Percentiles rank a stretch among this genome's conserved stretches.
These are phyloP conservation scores for Tenualosa ilisha DNA, from an alignment of 2,797 vertebrate species.

Conservation along the genomic window DNA sequence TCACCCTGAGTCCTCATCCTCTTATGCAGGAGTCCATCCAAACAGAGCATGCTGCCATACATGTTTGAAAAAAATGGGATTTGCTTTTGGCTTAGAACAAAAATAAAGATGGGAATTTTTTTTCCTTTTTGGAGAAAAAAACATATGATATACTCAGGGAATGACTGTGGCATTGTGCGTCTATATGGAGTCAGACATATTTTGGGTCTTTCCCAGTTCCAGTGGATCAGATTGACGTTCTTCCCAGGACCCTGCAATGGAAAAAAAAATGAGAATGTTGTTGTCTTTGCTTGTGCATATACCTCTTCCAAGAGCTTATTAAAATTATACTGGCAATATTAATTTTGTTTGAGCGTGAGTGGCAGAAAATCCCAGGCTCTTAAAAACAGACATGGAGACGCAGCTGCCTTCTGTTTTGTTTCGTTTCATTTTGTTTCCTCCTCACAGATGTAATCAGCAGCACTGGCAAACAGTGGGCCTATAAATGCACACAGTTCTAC, in stretches of 20 bases:
- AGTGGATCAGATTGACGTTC: not conserved
- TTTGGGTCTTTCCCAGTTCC: not conserved
- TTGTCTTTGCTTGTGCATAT: not conserved
- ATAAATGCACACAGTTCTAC: not conserved
- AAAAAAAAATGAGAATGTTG: not conserved
- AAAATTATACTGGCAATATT: not conserved
- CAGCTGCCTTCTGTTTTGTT: not conserved
- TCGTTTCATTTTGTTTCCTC: not conserved
- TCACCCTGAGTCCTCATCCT: not conserved
- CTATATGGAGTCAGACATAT: not conserved
- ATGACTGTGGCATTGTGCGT: conserved; percentile 28
- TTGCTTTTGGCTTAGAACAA: not conserved
- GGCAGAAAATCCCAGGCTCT: not conserved
- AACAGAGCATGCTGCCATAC: not conserved
- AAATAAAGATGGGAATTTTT: not conserved
- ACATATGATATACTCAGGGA: not conserved
- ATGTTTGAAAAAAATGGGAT: not conserved
- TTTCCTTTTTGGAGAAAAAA: not conserved
- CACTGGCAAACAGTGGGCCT: not conserved
- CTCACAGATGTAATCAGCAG: conserved; percentile 10
- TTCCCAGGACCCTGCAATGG: not conserved
- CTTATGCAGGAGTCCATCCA: not conserved
- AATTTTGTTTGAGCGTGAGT: not conserved
- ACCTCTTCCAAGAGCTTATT: not conserved
- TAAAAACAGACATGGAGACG: not conserved